Conservation (phyloP, 1,140 invertebrate genomes). For the Ladona fulva region DNA sequence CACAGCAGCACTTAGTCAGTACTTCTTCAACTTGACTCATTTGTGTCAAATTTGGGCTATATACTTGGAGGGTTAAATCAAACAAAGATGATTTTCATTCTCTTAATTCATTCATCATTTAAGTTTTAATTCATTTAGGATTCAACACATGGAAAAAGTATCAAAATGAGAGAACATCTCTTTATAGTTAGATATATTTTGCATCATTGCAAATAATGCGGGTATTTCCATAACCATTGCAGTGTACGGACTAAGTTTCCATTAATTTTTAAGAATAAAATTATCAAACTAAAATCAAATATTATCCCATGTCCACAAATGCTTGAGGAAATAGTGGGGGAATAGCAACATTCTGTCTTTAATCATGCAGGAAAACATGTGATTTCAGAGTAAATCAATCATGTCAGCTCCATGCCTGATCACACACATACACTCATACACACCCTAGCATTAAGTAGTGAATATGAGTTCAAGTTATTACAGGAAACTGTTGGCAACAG, state of each 20-base stretch:
- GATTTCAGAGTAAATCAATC: background rate
- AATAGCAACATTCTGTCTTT: background rate
- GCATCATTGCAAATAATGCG: no score
- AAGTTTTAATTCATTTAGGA: no score
- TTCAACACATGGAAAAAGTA: no score
- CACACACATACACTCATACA: conserved; percentile 4
- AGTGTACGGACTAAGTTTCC: background rate
- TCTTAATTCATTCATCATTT: no score
- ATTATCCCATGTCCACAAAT: conserved; percentile 9
- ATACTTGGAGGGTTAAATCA: no score
- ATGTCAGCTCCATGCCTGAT: background rate
- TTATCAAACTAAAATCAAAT: background rate
- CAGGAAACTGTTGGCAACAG: no score
- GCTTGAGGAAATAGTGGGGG: background rate
- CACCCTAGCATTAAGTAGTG: background rate
- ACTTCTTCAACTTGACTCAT: background rate
- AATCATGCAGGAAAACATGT: background rate
- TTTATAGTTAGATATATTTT: no score
- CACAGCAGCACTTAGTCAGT: background rate
- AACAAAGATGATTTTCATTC: no score
- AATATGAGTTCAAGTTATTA: no score
- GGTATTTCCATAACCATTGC: no score
- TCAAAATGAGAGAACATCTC: no score
- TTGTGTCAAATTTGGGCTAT: no score
- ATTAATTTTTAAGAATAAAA: background rate